Conservation (phyloP, 2,888 invertebrate species). For the Apotomis turbidana region DNA sequence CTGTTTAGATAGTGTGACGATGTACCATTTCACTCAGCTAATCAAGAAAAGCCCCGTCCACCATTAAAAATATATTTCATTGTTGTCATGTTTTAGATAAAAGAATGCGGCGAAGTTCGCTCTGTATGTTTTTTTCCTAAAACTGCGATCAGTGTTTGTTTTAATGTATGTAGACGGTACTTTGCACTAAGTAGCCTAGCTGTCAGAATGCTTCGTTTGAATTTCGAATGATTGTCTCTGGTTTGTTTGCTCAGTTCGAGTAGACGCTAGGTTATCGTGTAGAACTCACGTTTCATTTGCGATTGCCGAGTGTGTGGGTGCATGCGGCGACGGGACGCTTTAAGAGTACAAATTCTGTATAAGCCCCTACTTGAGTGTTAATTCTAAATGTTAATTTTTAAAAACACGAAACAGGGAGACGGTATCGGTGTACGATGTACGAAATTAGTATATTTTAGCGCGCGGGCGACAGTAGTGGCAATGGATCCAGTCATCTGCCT, state of each 20-base stretch:
- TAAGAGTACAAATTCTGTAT: conserved; percentile 90
- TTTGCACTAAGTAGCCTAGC: conserved; percentile 26
- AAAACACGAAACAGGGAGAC: conserved; percentile 73
- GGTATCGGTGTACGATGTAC: conserved; percentile 61
- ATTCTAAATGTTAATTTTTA: conserved; percentile 75
- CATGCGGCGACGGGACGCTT: conserved; percentile 76
- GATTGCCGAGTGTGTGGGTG: conserved; percentile 49
- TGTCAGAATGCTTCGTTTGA: conserved; percentile 29
- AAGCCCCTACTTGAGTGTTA: conserved; percentile 84
- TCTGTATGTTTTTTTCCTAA: neutral
- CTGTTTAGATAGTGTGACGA: conserved; percentile 23
- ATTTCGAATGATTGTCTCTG: conserved; percentile 28
- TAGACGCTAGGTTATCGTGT: conserved; percentile 32
- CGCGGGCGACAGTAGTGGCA: conserved; percentile 69
- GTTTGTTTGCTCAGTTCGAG: conserved; percentile 35
- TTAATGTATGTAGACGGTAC: conserved; percentile 11
- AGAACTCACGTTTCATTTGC: conserved; percentile 47
- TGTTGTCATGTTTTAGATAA: neutral
- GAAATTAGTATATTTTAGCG: conserved; percentile 58
- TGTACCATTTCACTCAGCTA: conserved; percentile 30
- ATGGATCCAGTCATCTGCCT: conserved; percentile 72
- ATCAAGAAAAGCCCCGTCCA: conserved; percentile 20
- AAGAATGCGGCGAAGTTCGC: neutral
- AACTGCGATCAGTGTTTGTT: neutral
- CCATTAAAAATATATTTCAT: conserved; percentile 7